Percentiles rank a stretch among this genome's conserved stretches.
phyloP scores from a whole-genome alignment of 1,140 invertebrate genomes.

The Philopotamus ludificatus region DNA sequence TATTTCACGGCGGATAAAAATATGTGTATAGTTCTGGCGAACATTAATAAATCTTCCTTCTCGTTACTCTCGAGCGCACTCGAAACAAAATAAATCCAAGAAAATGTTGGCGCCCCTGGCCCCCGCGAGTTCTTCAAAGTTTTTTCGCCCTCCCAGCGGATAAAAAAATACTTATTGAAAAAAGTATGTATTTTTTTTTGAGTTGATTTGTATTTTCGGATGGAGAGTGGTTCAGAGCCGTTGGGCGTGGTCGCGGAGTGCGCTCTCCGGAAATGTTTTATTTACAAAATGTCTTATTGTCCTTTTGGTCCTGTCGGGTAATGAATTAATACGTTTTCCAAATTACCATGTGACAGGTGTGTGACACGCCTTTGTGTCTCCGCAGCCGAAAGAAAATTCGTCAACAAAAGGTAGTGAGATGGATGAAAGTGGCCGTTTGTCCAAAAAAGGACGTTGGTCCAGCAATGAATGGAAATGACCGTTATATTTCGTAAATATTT shows the following conservation, averaged over 20 bases:
- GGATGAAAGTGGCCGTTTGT: no score
- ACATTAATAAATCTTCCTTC: neutral
- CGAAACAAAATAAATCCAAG: neutral
- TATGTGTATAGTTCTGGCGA: neutral
- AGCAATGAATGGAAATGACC: no score
- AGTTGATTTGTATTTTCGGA: slow-evolving; percentile 23
- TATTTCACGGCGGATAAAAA: neutral
- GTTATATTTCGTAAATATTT: no score
- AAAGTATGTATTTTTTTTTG: slow-evolving; percentile 20
- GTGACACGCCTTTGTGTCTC: no score
- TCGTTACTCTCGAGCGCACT: neutral
- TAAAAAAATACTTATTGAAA: slow-evolving; percentile 30
- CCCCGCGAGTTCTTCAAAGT: slow-evolving; percentile 8
- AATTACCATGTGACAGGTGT: no score
- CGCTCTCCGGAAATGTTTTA: neutral
- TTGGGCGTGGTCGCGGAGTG: slow-evolving; percentile 1
- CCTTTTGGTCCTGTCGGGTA: no score
- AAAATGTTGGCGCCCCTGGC: slow-evolving; percentile 20
- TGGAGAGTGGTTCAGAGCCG: neutral
- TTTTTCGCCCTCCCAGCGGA: slow-evolving; percentile 17
- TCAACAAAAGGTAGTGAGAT: no score
- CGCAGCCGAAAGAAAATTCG: no score
- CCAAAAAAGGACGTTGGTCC: no score
- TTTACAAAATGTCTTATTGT: neutral
- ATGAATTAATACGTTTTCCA: no score